Evolutionary conservation across 2,113 vertebrate species (phyloP), one percentile per base, ranked within the genome.

Genomic region (Nannobrachium achirus): DNA sequence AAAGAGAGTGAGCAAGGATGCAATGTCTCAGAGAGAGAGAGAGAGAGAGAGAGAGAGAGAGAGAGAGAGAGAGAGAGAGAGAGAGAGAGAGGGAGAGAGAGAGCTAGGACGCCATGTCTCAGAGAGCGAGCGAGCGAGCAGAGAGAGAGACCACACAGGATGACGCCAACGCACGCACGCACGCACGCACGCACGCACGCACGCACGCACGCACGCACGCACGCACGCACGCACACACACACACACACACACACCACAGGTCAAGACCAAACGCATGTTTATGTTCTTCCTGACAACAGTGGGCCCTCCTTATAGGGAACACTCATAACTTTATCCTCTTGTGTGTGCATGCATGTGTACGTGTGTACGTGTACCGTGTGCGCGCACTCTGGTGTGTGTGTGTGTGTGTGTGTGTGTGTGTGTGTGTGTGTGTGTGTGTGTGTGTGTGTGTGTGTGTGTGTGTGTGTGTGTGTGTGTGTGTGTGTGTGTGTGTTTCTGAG

Each of bases 81-180:
- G 33, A 39, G 33, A 56, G 55, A 38, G 25, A 57, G 55, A 16
- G 56, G 9, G n/a, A 16, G 39, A 41, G 56, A 58, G 56, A 58
- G 38, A 56, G 14, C 33, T 15, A 40, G 15, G 8, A 19, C 7
- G 6, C 44, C 9, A 18, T 4, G 49, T 20, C 16, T 52, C 50
- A 51, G 49, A 18, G n/a, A n/a, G n/a, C n/a, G n/a, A n/a, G n/a
- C n/a, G n/a, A n/a, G n/a, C n/a, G n/a, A 33, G 50, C 0, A 52
- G 39, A 51, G 40, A 39, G 10, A 40, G 20, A 67, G 79, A 87
- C 79, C 80, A 79, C 83, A 88, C 80, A 87, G 39, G 70, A 58
- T 2, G 69, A 40, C 40, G 4, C 25, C 20, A 55, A 9, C 18
- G n/a, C 15, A 10, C 14, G 41, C 56, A 57, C 4, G 15, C 33